phyloP scores from a whole-genome alignment of 2,113 vertebrate genomes.

The Tringa solitaria region DNA sequence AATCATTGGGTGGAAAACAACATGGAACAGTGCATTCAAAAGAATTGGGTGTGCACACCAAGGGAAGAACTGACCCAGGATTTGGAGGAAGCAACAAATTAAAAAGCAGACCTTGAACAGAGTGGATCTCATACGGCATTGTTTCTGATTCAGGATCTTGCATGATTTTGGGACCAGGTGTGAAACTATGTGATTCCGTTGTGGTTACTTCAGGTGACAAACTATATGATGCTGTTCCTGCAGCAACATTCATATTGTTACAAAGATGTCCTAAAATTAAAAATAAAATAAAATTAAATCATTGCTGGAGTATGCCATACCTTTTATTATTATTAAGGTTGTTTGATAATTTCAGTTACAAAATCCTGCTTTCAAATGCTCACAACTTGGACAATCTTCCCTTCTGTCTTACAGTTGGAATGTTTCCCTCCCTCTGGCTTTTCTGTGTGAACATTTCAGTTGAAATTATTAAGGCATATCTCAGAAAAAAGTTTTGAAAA shows the following conservation, averaged over 20 bases:
- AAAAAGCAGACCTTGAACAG: background rate
- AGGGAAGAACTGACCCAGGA: background rate
- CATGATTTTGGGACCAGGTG: fast-evolving
- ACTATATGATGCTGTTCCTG: fast-evolving
- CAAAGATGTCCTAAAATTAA: background rate
- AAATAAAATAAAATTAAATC: background rate
- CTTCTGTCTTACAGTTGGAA: background rate
- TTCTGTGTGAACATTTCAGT: background rate
- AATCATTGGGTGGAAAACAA: background rate
- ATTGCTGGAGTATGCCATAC: background rate
- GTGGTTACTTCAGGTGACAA: fast-evolving
- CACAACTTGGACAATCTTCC: background rate
- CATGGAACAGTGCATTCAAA: background rate
- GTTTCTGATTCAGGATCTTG: fast-evolving
- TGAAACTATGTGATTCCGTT: fast-evolving
- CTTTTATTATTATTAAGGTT: background rate
- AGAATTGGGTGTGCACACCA: background rate
- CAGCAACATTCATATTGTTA: fast-evolving
- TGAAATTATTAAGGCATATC: background rate
- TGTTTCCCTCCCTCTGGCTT: background rate
- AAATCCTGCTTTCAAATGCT: background rate
- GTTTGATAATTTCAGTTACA: background rate
- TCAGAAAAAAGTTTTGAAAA: background rate
- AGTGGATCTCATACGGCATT: fast-evolving
- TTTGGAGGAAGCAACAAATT: background rate